Percentiles rank a stretch among this genome's conserved stretches.
Evolutionary conservation across 2,797 vertebrate species (phyloP).

Genomic region (Choloepus didactylus): DNA sequence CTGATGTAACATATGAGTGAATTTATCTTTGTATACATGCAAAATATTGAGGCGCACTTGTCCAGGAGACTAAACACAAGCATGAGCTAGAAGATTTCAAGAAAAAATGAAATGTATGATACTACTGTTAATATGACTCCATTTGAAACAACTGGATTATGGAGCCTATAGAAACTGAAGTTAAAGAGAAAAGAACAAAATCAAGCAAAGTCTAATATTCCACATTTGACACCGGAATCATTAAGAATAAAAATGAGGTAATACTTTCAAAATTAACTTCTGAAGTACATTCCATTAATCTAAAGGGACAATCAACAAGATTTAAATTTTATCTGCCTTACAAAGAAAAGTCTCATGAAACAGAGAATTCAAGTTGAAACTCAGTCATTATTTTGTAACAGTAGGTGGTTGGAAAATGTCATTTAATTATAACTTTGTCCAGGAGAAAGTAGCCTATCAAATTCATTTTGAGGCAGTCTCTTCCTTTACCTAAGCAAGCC

Average conservation of each 20-base stretch:
- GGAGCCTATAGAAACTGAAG: neutral
- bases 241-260: neutral
- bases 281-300: neutral
- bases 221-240: neutral
- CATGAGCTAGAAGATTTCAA: neutral
- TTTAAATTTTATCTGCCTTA: too few species aligned
- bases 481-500: too few species aligned
- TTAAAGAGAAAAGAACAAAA: neutral
- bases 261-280: constrained; percentile 32
- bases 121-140: neutral
- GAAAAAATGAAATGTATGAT: neutral
- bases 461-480: too few species aligned
- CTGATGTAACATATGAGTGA: neutral
- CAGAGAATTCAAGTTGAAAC: too few species aligned
- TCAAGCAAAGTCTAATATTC: neutral
- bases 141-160: neutral
- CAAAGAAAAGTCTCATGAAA: too few species aligned
- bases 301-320: neutral
- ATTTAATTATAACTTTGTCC: too few species aligned
- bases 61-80: neutral
- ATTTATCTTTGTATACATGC: too few species aligned
- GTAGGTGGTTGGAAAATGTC: too few species aligned
- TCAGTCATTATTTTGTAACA: too few species aligned
- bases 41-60: neutral
- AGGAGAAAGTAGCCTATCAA: too few species aligned